Evolutionary conservation across 2,888 invertebrate genomes (phyloP).

Genomic region (Liopterus haemorrhoidalis): DNA sequence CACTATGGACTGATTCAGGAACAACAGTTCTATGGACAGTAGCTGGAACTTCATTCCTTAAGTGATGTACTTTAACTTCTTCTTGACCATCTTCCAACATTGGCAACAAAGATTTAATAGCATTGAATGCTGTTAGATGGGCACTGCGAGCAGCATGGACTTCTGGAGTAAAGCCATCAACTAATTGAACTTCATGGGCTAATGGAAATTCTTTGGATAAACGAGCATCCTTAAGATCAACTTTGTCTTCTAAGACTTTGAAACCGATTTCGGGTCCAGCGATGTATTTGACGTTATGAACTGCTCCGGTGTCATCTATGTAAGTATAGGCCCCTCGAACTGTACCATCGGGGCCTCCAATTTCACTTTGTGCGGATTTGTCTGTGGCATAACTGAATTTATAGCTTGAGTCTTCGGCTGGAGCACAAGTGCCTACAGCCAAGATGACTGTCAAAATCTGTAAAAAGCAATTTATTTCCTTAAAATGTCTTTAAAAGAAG

Average conservation of each 20-base stretch:
- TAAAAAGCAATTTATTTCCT: no score
- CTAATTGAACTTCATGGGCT: constrained; percentile 12
- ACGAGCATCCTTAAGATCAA: background rate
- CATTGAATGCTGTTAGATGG: constrained; percentile 31
- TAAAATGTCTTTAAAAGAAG: no score
- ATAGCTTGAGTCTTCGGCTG: no score
- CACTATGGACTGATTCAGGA: background rate
- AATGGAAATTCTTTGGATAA: background rate
- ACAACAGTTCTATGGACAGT: background rate
- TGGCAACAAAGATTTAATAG: constrained; percentile 25
- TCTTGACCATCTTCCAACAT: constrained; percentile 15
- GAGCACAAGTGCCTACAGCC: no score
- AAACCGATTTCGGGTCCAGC: constrained; percentile 22
- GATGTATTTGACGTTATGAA: constrained; percentile 28
- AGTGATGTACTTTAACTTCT: no score
- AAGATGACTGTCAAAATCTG: no score
- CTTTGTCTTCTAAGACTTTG: constrained; percentile 9
- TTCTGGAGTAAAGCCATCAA: constrained; percentile 30
- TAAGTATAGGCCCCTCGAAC: constrained; percentile 21
- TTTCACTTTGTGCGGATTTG: constrained; percentile 12
- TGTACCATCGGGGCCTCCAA: constrained; percentile 21
- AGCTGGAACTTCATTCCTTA: no score
- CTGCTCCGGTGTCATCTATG: constrained; percentile 16
- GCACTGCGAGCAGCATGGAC: constrained; percentile 34
- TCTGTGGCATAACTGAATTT: constrained; percentile 20